Evolutionary conservation across 2,113 vertebrate genomes (phyloP).

Genomic region (Lophura nycthemera): DNA sequence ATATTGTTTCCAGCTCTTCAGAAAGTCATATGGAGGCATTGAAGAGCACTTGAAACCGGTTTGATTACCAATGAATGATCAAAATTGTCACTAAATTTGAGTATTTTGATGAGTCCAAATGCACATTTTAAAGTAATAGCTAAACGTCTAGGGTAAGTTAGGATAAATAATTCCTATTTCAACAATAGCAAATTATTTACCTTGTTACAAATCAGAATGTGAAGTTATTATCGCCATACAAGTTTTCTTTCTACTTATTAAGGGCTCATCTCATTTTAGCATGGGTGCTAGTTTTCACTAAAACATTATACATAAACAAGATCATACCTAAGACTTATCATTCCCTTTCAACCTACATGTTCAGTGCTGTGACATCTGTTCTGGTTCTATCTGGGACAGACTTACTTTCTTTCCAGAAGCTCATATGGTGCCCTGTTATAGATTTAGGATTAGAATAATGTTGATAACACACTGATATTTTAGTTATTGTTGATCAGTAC

Average conservation of each 20-base stretch:
- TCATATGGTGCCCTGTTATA: not conserved
- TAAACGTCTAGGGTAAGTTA: not conserved
- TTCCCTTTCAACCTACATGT: not conserved
- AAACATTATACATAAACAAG: not conserved
- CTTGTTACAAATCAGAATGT: not conserved
- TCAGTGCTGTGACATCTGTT: not conserved
- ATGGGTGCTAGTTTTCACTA: not conserved
- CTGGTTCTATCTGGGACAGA: not conserved
- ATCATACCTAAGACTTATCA: not conserved
- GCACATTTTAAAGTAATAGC: not conserved
- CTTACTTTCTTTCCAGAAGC: not conserved
- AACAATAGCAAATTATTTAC: not conserved
- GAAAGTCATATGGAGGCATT: not conserved
- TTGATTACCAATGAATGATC: not conserved
- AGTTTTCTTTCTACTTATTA: not conserved
- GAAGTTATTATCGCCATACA: not conserved
- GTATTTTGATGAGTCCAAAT: not conserved
- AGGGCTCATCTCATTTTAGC: not conserved
- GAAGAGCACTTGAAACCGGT: rapidly evolving
- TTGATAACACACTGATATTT: not conserved
- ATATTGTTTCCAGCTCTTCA: not conserved
- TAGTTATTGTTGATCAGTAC: not conserved
- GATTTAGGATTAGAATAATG: not conserved
- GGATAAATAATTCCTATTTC: not conserved
- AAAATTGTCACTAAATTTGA: not conserved